A percentile compares a stretch with the other conserved stretches of the same genome.
Evolutionary conservation across 2,888 invertebrate species (phyloP).

Genomic region (Drosophila austrosaltans): DNA sequence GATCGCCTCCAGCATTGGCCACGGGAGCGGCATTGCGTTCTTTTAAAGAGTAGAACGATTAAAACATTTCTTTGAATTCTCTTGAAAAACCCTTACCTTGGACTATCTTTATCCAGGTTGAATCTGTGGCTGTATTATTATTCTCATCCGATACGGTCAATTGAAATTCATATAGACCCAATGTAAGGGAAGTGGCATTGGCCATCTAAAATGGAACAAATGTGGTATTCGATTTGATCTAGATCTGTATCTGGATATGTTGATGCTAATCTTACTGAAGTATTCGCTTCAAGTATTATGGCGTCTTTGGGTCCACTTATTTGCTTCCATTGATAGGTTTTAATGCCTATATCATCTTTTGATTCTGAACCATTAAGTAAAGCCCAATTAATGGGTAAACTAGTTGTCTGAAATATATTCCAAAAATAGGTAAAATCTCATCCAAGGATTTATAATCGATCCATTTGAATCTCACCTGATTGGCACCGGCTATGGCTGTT

Average conservation of each 20-base stretch:
- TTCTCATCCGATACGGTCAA: conserved; percentile 93
- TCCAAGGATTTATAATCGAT: neutral
- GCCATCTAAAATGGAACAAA: conserved; percentile 84
- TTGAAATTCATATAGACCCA: conserved; percentile 92
- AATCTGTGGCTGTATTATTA: conserved; percentile 90
- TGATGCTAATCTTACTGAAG: conserved; percentile 82
- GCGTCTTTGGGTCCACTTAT: conserved; percentile 88
- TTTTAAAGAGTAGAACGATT: conserved; percentile 76
- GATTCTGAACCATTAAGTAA: conserved; percentile 91
- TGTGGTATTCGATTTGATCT: neutral
- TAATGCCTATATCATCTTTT: conserved; percentile 92
- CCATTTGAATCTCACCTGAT: conserved; percentile 80
- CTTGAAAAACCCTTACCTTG: conserved; percentile 86
- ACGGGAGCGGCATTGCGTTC: conserved; percentile 95
- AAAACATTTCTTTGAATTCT: neutral
- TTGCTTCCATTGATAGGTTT: conserved; percentile 93
- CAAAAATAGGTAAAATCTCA: no score
- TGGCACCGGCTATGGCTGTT: conserved; percentile 87
- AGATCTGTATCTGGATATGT: neutral
- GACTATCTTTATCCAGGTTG: conserved; percentile 90
- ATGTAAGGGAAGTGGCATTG: conserved; percentile 91
- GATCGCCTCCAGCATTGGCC: conserved; percentile 94
- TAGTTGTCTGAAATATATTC: conserved; percentile 86
- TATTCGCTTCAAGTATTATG: conserved; percentile 85
- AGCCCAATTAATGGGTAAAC: conserved; percentile 92